Percentiles rank a stretch among this genome's conserved stretches.
Evolutionary conservation across 2,888 invertebrate species (phyloP).

Genomic region (Drosophila testacea): DNA sequence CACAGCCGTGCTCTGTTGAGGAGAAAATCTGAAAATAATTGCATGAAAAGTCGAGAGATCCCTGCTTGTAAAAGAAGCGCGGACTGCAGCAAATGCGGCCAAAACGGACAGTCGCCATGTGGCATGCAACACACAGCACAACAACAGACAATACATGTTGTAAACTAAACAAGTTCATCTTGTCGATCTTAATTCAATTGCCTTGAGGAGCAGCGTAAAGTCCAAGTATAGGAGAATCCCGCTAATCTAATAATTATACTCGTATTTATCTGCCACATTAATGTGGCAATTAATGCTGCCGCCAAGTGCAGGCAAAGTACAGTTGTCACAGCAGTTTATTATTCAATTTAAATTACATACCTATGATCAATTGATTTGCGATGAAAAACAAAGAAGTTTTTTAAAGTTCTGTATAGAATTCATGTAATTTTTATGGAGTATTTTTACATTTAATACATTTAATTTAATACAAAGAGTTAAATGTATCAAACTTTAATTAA

Average conservation of each 20-base stretch:
- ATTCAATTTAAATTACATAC: not conserved
- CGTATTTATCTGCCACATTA: conserved; percentile 42
- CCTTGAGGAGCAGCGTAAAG: conserved; percentile 21
- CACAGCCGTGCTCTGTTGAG: conserved; percentile 44
- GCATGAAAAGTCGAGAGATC: conserved; percentile 69
- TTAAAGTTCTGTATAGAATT: not conserved
- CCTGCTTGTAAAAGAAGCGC: conserved; percentile 64
- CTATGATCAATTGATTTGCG: not conserved
- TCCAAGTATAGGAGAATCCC: conserved; percentile 50
- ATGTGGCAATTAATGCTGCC: conserved; percentile 30
- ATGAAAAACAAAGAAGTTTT: not conserved
- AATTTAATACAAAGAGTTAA: too few relatives aligned
- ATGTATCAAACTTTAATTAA: too few relatives aligned
- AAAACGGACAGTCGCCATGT: conserved; percentile 32
- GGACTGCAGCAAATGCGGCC: conserved; percentile 66
- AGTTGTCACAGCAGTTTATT: conserved; percentile 33
- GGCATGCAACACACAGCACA: not conserved
- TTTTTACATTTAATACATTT: too few relatives aligned
- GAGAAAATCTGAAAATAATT: conserved; percentile 81
- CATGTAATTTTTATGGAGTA: not conserved
- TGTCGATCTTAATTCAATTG: conserved; percentile 60
- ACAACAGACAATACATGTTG: conserved; percentile 11
- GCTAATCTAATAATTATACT: conserved; percentile 65
- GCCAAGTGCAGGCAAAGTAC: conserved; percentile 42
- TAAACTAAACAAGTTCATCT: conserved; percentile 64